Conservation (phyloP, 2,797 vertebrate species). For the Eulemur albifrons region DNA sequence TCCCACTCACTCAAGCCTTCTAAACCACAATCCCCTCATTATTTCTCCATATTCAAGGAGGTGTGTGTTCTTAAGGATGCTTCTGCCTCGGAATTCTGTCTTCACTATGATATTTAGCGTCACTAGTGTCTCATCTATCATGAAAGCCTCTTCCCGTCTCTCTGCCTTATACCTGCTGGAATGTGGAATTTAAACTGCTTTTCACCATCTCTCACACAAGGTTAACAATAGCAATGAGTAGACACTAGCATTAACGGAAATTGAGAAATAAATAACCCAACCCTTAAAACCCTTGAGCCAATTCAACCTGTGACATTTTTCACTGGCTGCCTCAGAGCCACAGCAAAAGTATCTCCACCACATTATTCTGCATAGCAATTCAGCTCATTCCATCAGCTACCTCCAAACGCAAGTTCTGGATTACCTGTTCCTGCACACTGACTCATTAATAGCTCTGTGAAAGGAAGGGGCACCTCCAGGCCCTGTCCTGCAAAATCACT, state of each 20-base stretch:
- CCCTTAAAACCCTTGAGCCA: not conserved
- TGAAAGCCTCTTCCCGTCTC: not conserved
- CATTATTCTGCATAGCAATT: fast-evolving
- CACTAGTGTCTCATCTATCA: fast-evolving
- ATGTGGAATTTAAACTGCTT: too few relatives aligned
- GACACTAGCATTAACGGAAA: too few relatives aligned
- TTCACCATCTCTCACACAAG: fast-evolving
- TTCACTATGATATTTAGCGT: not conserved
- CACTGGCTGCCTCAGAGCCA: not conserved
- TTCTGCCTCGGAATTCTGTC: not conserved
- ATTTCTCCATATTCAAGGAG: not conserved
- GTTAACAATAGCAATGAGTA: not conserved
- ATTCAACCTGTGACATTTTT: not conserved
- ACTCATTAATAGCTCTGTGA: not conserved
- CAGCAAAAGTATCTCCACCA: not conserved
- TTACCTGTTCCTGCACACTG: not conserved
- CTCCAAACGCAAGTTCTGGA: not conserved
- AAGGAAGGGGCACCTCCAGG: fast-evolving
- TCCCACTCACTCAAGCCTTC: not conserved
- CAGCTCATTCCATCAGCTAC: not conserved
- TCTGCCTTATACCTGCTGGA: not conserved
- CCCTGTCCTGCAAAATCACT: not conserved
- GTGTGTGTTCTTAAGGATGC: not conserved
- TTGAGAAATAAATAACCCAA: too few relatives aligned
- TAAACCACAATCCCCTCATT: not conserved